Evolutionary conservation across 1,140 invertebrate genomes (phyloP).

Genomic region (Drosophila trapezifrons): DNA sequence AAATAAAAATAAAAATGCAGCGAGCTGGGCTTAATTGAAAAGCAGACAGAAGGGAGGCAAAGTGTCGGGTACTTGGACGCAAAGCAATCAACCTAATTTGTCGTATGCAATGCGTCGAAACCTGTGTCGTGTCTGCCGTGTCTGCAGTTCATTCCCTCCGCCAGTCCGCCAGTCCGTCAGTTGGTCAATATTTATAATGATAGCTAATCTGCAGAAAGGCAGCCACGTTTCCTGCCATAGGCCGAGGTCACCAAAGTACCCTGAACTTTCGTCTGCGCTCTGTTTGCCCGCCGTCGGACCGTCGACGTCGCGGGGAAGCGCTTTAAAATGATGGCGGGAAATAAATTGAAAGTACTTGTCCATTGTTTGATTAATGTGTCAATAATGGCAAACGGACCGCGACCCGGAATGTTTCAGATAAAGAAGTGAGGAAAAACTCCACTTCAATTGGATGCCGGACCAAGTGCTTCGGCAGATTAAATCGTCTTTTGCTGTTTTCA

Average conservation of each 20-base stretch:
- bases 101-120: slow-evolving; percentile 63
- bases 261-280: slow-evolving; percentile 38
- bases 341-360: slow-evolving; percentile 81
- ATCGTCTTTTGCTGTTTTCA: background rate
- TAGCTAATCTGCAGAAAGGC: slow-evolving; percentile 66
- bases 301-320: slow-evolving; percentile 29
- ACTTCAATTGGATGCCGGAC: slow-evolving; percentile 24
- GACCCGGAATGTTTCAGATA: slow-evolving; percentile 32
- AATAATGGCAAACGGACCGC: slow-evolving; percentile 65
- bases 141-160: slow-evolving; percentile 25
- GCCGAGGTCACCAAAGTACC: slow-evolving; percentile 39
- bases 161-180: slow-evolving; percentile 48
- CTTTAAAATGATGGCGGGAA: slow-evolving; percentile 66
- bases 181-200: slow-evolving; percentile 80
- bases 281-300: slow-evolving; percentile 39
- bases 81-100: slow-evolving; percentile 81
- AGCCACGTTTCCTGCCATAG: slow-evolving; percentile 29
- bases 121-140: slow-evolving; percentile 39
- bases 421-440: slow-evolving; percentile 22
- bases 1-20: slow-evolving; percentile 64
- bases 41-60: slow-evolving; percentile 12
- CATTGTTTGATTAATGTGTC: slow-evolving; percentile 81
- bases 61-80: slow-evolving; percentile 46
- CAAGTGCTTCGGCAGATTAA: slow-evolving; percentile 27
- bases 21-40: slow-evolving; percentile 65